Percentiles rank a stretch among this genome's conserved stretches.
phyloP scores from a whole-genome alignment of 2,888 invertebrate species.

The Mesorhabditis spiculigera region DNA sequence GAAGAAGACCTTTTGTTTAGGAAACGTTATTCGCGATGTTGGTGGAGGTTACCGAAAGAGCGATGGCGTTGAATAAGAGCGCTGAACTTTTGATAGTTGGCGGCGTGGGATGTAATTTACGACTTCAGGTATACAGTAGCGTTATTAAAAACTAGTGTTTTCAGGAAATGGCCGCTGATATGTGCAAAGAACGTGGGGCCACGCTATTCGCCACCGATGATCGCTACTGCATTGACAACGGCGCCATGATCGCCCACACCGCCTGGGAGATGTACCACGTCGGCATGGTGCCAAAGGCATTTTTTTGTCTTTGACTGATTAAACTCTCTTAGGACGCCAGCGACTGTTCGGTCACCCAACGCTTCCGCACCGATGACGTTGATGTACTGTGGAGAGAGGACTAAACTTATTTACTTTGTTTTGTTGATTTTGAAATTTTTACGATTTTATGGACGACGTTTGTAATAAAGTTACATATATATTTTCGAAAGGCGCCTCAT shows the following conservation, averaged over 20 bases:
- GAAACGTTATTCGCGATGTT: conserved; percentile 98
- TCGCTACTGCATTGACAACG: conserved; percentile 95
- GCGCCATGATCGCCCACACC: conserved; percentile 85
- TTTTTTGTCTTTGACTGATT: neutral
- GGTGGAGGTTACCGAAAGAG: conserved; percentile 94
- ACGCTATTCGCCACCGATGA: conserved; percentile 92
- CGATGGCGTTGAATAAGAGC: conserved; percentile 93
- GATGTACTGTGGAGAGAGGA: conserved; percentile 62
- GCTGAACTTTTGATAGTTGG: conserved; percentile 92
- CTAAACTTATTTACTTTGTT: conserved; percentile 4
- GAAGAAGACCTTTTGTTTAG: conserved; percentile 64
- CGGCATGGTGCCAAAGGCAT: neutral
- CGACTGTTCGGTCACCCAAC: conserved; percentile 69
- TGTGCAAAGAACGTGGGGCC: conserved; percentile 87
- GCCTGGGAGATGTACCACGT: conserved; percentile 61
- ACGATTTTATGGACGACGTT: conserved; percentile 1
- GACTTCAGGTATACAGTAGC: conserved; percentile 71
- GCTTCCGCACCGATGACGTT: conserved; percentile 68
- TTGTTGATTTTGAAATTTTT: neutral
- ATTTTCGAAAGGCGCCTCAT: too few species aligned
- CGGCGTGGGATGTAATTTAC: conserved; percentile 90
- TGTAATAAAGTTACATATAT: neutral
- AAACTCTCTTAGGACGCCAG: neutral
- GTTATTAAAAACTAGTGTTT: neutral
- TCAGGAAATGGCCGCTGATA: conserved; percentile 64